Base-by-base conservation (phyloP, 2,888 invertebrate genomes). In the Eupelmus urozonus region DNA sequence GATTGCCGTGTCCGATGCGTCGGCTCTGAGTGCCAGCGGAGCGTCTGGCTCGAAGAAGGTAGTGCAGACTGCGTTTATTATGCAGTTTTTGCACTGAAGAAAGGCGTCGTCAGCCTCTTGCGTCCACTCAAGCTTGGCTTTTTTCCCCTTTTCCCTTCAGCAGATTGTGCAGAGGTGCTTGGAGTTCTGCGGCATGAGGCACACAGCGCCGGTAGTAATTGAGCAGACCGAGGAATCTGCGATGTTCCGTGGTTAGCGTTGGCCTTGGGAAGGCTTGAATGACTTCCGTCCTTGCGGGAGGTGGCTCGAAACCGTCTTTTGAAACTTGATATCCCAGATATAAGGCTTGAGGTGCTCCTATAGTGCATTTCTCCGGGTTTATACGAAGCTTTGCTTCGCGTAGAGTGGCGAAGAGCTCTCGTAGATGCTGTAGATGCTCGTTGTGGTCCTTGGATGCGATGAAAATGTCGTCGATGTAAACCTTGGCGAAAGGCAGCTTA, bases 281-380 rank as follows among this genome's bases (percentile, higher is more conserved):
- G 4, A 34, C 60, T 5, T 29, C 34, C 0, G 34, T 11, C 60
- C 18, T 60, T 0, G 2, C 5, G n/a, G 1, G 18, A 1, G 60
- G 40, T 18, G 60, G 60, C 40, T 40, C 1, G 18, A 11, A 18
- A 4, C 60, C 60, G 51, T n/a, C 40, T 13, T 60, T 11, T 34
- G 34, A 45, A 0, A 18, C 76, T 73, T 16, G 66, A 55, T 4
- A 23, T 9, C n/a, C 83, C 3, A 53, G 53, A 20, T 20, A 53
- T 3, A 7, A 20, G 2, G 20, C 20, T 11, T 53, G 2, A 1
- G 2, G 18, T 4, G 3, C 2, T 4, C 53, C 53, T 3, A 53
- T 4, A 5, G 2, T 16, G 53, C 53, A 82, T 78, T 86, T 86
- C 0, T 67, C 63, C 0, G 82, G 75, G 75, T 85, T 84, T 7